phyloP scores from a whole-genome alignment of 2,888 invertebrate genomes.

The Eristalis pertinax region DNA sequence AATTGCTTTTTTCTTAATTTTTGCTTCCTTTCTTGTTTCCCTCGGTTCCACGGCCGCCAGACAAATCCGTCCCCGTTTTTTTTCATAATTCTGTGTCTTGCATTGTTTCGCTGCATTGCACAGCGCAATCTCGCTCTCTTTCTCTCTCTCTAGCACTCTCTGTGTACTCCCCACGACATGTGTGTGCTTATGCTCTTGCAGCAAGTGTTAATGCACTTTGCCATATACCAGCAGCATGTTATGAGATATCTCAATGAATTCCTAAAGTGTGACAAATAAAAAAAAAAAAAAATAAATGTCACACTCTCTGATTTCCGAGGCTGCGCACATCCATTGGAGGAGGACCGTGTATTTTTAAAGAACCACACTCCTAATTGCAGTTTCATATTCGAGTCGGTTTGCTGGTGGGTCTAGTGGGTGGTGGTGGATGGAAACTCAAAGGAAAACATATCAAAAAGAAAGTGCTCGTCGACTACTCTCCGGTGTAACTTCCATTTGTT shows the following conservation, averaged over 20 bases:
- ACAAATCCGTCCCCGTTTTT: background rate
- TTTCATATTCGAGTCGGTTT: background rate
- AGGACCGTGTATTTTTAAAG: constrained; percentile 9
- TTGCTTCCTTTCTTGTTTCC: no score
- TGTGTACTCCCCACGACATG: background rate
- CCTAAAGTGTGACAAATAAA: background rate
- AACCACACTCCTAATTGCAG: background rate
- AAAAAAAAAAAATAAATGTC: background rate
- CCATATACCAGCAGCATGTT: constrained; percentile 2
- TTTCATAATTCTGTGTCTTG: background rate
- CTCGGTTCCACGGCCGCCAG: background rate
- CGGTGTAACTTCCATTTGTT: background rate
- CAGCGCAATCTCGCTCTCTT: background rate
- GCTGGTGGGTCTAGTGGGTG: background rate
- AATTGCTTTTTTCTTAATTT: no score
- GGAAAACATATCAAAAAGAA: background rate
- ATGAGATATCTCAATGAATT: background rate
- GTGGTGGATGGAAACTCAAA: background rate
- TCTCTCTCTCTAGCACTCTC: background rate
- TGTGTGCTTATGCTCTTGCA: background rate
- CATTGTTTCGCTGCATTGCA: constrained; percentile 14
- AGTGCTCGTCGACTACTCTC: background rate
- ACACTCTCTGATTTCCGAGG: constrained; percentile 14
- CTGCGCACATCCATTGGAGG: constrained; percentile 43
- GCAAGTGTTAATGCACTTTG: constrained; percentile 22